Base-by-base conservation (phyloP, 2,797 vertebrate genomes). In the Macrochelys suwanniensis region DNA sequence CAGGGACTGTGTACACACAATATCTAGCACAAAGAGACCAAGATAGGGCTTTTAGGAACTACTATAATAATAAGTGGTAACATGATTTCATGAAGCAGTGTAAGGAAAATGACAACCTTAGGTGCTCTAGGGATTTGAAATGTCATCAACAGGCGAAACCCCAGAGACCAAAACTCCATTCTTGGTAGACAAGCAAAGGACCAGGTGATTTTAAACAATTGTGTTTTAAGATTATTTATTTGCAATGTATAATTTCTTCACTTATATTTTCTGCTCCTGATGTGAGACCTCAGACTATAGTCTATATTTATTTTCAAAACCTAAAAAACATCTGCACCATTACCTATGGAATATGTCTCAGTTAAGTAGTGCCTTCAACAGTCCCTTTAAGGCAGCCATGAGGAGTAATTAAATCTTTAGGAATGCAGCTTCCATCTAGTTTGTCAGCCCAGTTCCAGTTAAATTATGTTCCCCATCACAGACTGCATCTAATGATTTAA, bases 371-470 rank as follows among this genome's bases (percentile, higher is more conserved):
- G 93, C 87, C 89, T 91, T 95, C 85, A 96, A 93, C 45, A 79
- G 80, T 91, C 53, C 56, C 3, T 26, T 81, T 90, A 88, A 97
- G 89, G 84, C 91, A 89, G 49, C 84, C 76, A 57, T 33, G 23
- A 56, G 53, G 74, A 92, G 51, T 85, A 74, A 93, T 95, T 94
- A 97, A 96, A 96, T 95, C 96, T 97, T 96, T 95, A 97, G 84
- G 89, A 92, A 65, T 50, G 25, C 68, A 68, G 45, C 84, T 89
- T 93, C 91, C 74, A 82, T 94, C 82, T 83, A 54, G 83, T 97
- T 96, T 94, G 80, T 96, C 96, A 96, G 90, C 85, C 88, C 82
- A 71, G n/a, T 80, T 84, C 84, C 47, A 92, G 90, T 74, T 95
- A 92, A 95, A 90, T 95, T 82, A 90, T 45, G 50, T 92, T 94